Base-by-base conservation (phyloP, 2,888 invertebrate species). In the Eulithis testata region DNA sequence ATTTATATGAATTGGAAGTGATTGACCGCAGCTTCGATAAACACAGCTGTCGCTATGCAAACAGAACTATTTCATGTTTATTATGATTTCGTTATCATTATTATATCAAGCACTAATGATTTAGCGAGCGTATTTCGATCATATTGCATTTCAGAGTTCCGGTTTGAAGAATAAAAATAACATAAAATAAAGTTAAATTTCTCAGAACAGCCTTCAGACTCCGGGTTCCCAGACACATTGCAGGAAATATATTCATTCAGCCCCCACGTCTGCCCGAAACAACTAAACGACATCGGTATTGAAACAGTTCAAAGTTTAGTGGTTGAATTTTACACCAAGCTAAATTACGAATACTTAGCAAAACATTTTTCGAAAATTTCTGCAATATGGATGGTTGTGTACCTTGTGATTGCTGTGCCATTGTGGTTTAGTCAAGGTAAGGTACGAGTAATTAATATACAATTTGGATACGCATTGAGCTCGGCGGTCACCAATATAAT, bases 351-450 rank as follows among this genome's bases (percentile, higher is more conserved):
- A 47, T 69, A 68, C 2, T 57, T 81, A 27, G 63, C 72, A 3
- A 49, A 59, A 11, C 72, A 78, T 2, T 40, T 86, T 5, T 83
- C 82, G 83, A 79, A 70, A 45, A 79, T 85, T 36, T 52, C 80
- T 11, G 77, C 78, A 61, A 80, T 88, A 73, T 89, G 88, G 87
- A 66, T 84, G 9, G 11, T 81, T 2, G 75, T 89, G 4, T 90
- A 89, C 66, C 67, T 86, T 3, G 60, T 70, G 1, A 68, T 90
- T 6, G 89, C 89, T 12, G 62, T 88, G n/a, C 89, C 90, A 27
- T 72, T 90, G 52, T 91, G 89, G 89, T 89, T 86, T 65, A 87
- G 84, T 4, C 84, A 79, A 86, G 90, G 90, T 89, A 76, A 74
- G 36, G 36, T 4, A 50, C 8, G 8, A 40, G 40, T 40, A 40